Percentiles rank a stretch among this genome's conserved stretches.
These are phyloP conservation scores for Taenioides sp. DNA, from an alignment of 2,797 vertebrate species.

Conservation along the genomic window DNA sequence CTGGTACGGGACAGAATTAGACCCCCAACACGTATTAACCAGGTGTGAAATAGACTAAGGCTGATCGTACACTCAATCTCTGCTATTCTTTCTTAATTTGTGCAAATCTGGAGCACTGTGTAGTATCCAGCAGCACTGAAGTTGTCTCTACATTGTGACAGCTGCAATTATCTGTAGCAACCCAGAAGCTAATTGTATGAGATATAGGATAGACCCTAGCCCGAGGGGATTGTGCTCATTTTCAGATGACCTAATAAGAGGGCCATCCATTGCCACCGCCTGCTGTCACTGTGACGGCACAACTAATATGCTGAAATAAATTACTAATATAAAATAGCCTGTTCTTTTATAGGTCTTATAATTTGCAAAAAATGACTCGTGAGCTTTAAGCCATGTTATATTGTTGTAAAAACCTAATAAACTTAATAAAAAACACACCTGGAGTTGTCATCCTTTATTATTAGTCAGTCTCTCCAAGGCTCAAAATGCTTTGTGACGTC, in stretches of 20 bases:
- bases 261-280: slow-evolving; percentile 59
- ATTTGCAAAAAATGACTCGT: too few species aligned
- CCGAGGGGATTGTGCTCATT: slow-evolving; percentile 75
- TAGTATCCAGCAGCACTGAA: slow-evolving; percentile 42
- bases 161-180: slow-evolving; percentile 71
- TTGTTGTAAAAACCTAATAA: too few species aligned
- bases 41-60: slow-evolving; percentile 19
- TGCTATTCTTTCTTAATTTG: slow-evolving; percentile 28
- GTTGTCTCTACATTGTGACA: slow-evolving; percentile 60
- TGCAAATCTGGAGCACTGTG: slow-evolving; percentile 40
- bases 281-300: slow-evolving; percentile 35
- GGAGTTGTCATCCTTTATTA: too few species aligned
- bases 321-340: not conserved
- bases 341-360: not conserved
- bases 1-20: slow-evolving; percentile 54
- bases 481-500: too few species aligned
- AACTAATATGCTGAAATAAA: not conserved
- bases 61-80: slow-evolving; percentile 57
- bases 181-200: slow-evolving; percentile 78
- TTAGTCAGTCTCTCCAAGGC: too few species aligned
- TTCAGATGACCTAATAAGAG: slow-evolving; percentile 79
- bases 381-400: too few species aligned
- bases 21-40: slow-evolving; percentile 64
- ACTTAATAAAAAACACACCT: too few species aligned
- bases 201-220: slow-evolving; percentile 79